Conservation (phyloP, 1,140 invertebrate genomes). For the Leptinotarsa defecta region DNA sequence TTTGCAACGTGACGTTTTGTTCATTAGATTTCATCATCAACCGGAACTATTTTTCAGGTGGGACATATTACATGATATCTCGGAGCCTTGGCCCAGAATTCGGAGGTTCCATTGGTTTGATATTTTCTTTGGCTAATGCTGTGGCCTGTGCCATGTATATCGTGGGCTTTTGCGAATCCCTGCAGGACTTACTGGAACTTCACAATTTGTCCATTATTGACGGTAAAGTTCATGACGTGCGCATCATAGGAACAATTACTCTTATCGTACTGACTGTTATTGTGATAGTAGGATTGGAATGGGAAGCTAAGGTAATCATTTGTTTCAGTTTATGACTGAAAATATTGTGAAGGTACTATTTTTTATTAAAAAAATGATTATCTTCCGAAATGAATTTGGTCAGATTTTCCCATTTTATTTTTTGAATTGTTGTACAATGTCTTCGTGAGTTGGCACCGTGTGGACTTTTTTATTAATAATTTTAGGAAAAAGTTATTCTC, state of each 20-base stretch:
- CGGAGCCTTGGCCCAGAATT: conserved; percentile 95
- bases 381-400: background rate
- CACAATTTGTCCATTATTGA: conserved; percentile 65
- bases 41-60: conserved; percentile 66
- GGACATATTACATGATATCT: conserved; percentile 97
- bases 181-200: conserved; percentile 68
- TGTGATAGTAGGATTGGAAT: conserved; percentile 88
- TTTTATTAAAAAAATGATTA: background rate
- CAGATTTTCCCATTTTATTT: too few species aligned
- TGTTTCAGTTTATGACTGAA: background rate
- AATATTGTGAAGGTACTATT: background rate
- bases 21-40: too few species aligned
- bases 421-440: too few species aligned
- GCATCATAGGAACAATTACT: conserved; percentile 76
- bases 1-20: too few species aligned
- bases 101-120: conserved; percentile 86
- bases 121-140: conserved; percentile 91
- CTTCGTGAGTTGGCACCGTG: too few species aligned
- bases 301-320: conserved; percentile 77
- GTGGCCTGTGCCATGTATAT: conserved; percentile 98
- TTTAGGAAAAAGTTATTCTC: too few species aligned
- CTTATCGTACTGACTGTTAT: conserved; percentile 77
- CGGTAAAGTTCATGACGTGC: conserved; percentile 64
- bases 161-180: conserved; percentile 94
- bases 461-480: too few species aligned